phyloP scores from a whole-genome alignment of 2,797 vertebrate genomes.

The Sternarchorhynchus goeldii region DNA sequence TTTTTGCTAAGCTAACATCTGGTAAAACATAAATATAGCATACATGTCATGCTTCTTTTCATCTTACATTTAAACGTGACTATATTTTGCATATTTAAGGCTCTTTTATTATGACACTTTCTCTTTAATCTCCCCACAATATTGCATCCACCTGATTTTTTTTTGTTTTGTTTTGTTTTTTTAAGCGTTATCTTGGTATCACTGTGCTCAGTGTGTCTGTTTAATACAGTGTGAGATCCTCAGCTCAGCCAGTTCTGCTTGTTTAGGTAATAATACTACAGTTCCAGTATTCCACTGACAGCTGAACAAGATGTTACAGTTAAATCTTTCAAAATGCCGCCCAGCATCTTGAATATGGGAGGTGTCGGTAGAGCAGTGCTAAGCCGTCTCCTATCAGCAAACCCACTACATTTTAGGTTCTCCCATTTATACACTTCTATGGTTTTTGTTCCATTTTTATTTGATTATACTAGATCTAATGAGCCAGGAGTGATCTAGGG shows the following conservation, averaged over 20 bases:
- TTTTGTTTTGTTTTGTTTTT: too few species aligned
- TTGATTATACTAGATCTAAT: too few species aligned
- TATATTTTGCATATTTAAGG: background rate
- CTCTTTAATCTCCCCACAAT: background rate
- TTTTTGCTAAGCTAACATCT: background rate
- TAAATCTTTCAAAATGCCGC: background rate
- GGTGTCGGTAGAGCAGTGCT: background rate
- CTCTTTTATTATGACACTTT: background rate
- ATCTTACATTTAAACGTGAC: background rate
- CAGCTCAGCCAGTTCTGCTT: background rate
- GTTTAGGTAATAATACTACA: too few species aligned
- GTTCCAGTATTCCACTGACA: background rate
- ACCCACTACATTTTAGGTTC: background rate
- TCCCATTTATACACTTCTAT: background rate
- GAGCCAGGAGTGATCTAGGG: too few species aligned
- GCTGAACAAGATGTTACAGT: background rate
- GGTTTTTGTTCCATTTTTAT: background rate
- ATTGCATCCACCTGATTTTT: background rate
- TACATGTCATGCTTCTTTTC: background rate
- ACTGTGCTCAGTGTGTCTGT: background rate
- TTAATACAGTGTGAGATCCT: background rate
- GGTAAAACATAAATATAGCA: slow-evolving; percentile 17
- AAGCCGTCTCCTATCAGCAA: background rate
- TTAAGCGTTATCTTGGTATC: background rate
- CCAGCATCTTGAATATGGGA: background rate